A percentile compares a stretch with the other conserved stretches of the same genome.
Evolutionary conservation across 2,113 vertebrate species (phyloP).

Genomic region (Plotosus lineatus): DNA sequence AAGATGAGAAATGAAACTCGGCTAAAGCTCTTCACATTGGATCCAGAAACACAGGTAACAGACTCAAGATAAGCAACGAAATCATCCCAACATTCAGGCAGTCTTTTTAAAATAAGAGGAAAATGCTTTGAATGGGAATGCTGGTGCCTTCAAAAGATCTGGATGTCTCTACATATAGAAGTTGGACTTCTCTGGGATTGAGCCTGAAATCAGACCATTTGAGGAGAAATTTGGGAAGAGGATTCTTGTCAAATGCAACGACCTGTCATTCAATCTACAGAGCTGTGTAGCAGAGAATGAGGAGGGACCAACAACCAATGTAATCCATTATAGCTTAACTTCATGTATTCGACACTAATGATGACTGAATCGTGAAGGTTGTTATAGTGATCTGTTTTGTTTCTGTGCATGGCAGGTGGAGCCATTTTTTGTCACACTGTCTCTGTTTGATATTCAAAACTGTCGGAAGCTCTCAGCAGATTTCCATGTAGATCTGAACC

Average conservation of each 20-base stretch:
- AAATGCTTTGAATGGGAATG: neutral
- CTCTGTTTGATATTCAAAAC: constrained; percentile 91
- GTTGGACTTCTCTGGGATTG: constrained; percentile 89
- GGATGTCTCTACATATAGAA: constrained; percentile 74
- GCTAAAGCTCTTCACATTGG: constrained; percentile 92
- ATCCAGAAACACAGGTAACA: constrained; percentile 93
- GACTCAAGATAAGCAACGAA: neutral
- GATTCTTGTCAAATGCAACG: constrained; percentile 92
- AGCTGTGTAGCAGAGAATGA: constrained; percentile 97
- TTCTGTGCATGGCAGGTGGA: constrained; percentile 80
- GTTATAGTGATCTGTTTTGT: neutral
- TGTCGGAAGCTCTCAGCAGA: constrained; percentile 94
- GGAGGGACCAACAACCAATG: constrained; percentile 96
- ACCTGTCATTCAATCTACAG: constrained; percentile 96
- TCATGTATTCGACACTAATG: neutral
- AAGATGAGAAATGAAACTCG: constrained; percentile 91
- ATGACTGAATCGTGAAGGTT: too few species aligned
- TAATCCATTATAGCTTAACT: constrained; percentile 58
- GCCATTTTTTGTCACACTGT: constrained; percentile 93
- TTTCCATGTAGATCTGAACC: constrained; percentile 96
- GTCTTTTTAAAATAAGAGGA: neutral
- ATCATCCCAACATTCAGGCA: neutral
- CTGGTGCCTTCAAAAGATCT: neutral
- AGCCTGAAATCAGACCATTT: constrained; percentile 91
- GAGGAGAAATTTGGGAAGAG: constrained; percentile 97